These are phyloP conservation scores for Caenorhabditis wallacei DNA, from an alignment of 2,888 invertebrate genomes.

Conservation along the genomic window DNA sequence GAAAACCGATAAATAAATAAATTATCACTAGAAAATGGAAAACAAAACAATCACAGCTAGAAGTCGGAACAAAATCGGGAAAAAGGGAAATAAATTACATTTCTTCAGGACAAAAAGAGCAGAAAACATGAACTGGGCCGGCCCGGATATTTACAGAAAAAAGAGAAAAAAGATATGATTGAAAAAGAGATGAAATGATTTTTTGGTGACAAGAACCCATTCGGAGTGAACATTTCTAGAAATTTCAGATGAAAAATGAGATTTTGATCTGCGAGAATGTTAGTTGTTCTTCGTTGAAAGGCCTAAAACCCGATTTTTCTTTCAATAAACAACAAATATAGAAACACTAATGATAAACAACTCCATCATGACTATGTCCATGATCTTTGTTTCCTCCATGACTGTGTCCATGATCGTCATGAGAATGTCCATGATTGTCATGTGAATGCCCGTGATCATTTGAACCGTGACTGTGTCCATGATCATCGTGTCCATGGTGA, in stretches of 20 bases:
- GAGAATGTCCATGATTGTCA: constrained; percentile 33
- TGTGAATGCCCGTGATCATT: constrained; percentile 59
- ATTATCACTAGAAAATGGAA: constrained; percentile 4
- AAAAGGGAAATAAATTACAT: constrained; percentile 28
- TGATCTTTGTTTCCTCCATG: constrained; percentile 54
- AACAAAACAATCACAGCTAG: neutral
- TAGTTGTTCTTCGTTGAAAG: too few species aligned
- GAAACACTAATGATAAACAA: constrained; percentile 68
- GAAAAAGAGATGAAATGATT: constrained; percentile 7
- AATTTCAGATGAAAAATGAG: neutral
- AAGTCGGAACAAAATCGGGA: neutral
- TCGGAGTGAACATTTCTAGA: neutral
- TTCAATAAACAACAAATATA: neutral
- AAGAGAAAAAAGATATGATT: neutral
- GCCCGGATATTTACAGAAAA: constrained; percentile 55
- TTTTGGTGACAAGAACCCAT: neutral
- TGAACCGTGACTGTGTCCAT: constrained; percentile 65
- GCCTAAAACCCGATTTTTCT: neutral
- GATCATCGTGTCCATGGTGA: constrained; percentile 19
- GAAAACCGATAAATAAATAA: neutral
- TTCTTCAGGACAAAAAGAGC: neutral
- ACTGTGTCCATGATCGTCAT: constrained; percentile 60
- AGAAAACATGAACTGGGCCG: neutral
- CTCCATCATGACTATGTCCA: constrained; percentile 73
- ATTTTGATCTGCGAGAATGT: neutral